Evolutionary conservation across 2,113 vertebrate species (phyloP).

Genomic region (Phaetusa simplex): DNA sequence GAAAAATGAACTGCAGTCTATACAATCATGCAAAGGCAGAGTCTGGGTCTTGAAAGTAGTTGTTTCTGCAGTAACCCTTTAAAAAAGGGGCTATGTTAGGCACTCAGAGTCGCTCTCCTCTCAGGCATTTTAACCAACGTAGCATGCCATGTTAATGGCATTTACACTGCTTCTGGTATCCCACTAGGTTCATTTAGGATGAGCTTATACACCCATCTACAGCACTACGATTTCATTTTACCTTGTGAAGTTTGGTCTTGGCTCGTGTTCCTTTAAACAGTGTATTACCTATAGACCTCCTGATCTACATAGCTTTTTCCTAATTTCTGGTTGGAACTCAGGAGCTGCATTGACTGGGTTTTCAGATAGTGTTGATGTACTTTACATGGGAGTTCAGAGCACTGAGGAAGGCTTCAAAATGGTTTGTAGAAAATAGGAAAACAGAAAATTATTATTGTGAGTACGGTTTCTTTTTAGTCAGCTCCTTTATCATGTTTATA

Average conservation of each 20-base stretch:
- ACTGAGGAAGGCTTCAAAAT: neutral
- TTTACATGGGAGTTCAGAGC: neutral
- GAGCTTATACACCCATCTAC: neutral
- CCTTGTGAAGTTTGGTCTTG: neutral
- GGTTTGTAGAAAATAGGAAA: neutral
- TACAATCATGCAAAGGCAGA: neutral
- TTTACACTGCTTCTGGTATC: neutral
- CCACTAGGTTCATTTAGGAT: neutral
- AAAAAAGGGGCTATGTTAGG: neutral
- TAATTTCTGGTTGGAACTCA: neutral
- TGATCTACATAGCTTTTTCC: neutral
- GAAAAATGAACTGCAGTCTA: neutral
- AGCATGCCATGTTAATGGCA: neutral
- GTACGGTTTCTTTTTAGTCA: neutral
- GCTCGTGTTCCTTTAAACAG: neutral
- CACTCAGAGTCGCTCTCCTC: neutral
- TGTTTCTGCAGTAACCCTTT: neutral
- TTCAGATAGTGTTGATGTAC: neutral
- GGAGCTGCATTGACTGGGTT: neutral
- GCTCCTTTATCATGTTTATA: neutral
- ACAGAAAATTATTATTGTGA: neutral
- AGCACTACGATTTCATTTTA: neutral
- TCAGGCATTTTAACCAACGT: neutral
- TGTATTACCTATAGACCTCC: neutral
- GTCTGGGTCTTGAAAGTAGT: neutral